A percentile compares a stretch with the other conserved stretches of the same genome.
These are phyloP conservation scores for Drosophila colorata DNA, from an alignment of 2,888 invertebrate species.

Conservation along the genomic window DNA sequence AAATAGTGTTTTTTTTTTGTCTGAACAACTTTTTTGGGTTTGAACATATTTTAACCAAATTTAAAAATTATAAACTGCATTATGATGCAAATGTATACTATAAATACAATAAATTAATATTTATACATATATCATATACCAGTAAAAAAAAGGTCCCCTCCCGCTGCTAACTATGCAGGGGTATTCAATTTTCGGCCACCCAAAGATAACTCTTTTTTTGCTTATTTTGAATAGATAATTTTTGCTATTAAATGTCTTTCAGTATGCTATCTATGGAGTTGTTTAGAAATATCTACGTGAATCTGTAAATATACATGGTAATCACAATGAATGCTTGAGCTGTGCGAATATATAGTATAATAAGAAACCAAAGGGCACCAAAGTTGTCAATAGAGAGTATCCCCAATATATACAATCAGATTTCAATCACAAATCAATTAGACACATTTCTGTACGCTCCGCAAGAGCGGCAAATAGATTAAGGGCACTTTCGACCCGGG, in stretches of 20 bases:
- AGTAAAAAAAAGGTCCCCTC: no score
- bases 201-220: not conserved
- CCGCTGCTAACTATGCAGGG: not conserved
- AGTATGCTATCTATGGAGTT: not conserved
- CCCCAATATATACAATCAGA: not conserved
- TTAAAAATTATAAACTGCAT: no score
- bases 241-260: not conserved
- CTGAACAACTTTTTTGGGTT: no score
- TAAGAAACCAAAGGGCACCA: no score
- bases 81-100: no score
- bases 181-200: not conserved
- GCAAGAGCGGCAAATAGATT: not conserved
- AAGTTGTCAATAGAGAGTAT: not conserved
- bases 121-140: not conserved
- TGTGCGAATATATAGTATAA: no score
- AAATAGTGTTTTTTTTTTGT: no score
- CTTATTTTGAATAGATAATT: not conserved
- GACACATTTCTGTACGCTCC: not conserved
- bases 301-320: no score
- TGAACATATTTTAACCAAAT: no score
- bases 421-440: not conserved
- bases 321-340: no score
- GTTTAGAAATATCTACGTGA: no score
- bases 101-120: not conserved
- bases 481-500: slow-evolving; percentile 1